Evolutionary conservation across 2,797 vertebrate genomes (phyloP).

Genomic region (Acropternis orthonyx): DNA sequence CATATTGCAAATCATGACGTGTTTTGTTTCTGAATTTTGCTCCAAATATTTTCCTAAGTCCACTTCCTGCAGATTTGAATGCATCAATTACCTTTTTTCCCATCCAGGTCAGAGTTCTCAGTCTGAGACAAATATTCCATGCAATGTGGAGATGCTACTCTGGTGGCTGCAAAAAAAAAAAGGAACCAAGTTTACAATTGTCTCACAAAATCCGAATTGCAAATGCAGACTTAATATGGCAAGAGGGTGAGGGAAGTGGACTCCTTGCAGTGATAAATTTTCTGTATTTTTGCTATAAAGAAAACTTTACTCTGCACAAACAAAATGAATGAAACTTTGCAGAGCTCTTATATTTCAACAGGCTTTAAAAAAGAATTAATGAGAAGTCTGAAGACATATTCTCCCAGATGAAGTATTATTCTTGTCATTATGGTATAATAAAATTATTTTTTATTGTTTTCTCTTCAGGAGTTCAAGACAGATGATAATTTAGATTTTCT

Average conservation of each 20-base stretch:
- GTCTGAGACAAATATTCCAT: neutral
- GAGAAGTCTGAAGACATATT: slow-evolving; percentile 25
- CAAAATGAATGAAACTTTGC: slow-evolving; percentile 5
- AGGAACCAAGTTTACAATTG: neutral
- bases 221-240: neutral
- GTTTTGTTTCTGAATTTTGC: slow-evolving; percentile 3
- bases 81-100: neutral
- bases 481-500: slow-evolving; percentile 59
- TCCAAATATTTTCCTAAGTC: neutral
- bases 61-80: neutral
- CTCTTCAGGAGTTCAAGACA: slow-evolving; percentile 27
- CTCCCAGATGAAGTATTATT: slow-evolving; percentile 40
- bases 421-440: slow-evolving; percentile 45
- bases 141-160: neutral
- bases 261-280: neutral
- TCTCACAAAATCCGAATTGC: neutral
- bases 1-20: neutral
- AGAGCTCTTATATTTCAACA: neutral
- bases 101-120: neutral
- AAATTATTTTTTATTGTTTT: slow-evolving; percentile 64
- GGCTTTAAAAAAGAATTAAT: slow-evolving; percentile 36
- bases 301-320: neutral
- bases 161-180: neutral
- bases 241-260: neutral
- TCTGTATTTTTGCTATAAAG: neutral